Conservation (phyloP, 1,140 invertebrate species). For the Zelostemma sp. region DNA sequence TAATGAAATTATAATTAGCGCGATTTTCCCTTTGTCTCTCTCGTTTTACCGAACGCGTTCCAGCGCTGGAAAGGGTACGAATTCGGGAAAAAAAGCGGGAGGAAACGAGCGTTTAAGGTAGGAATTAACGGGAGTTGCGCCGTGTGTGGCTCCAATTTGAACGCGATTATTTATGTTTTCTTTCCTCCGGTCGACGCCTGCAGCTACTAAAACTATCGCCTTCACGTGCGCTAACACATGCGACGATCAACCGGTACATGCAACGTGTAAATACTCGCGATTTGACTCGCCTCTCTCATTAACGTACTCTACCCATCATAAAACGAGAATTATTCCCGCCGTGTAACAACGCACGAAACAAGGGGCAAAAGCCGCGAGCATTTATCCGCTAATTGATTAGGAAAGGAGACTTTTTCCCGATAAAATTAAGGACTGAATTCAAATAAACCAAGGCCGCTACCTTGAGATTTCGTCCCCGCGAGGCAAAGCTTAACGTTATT, state of each 20-base stretch:
- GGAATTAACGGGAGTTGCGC: conserved; percentile 42
- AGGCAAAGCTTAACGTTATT: conserved; percentile 23
- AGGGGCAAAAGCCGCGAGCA: no score
- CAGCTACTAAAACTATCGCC: conserved; percentile 66
- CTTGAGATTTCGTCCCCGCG: conserved; percentile 19
- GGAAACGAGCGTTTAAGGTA: conserved; percentile 17
- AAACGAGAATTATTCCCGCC: not conserved
- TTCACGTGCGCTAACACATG: conserved; percentile 40
- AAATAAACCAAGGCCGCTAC: conserved; percentile 23
- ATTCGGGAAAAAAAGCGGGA: conserved; percentile 18
- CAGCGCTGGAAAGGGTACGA: no score
- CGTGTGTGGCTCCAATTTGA: conserved; percentile 71
- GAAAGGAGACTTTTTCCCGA: no score
- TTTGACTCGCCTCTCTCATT: conserved; percentile 15
- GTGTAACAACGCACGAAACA: no score
- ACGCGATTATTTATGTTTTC: conserved; percentile 72
- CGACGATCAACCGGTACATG: conserved; percentile 18
- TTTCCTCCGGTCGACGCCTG: conserved; percentile 64
- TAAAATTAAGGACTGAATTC: conserved; percentile 17
- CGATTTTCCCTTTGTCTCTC: conserved; percentile 21
- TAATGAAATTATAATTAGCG: conserved; percentile 47
- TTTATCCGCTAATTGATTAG: no score
- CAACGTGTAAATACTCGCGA: conserved; percentile 14
- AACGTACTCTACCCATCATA: not conserved
- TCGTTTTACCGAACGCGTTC: not conserved